Evolutionary conservation across 1,140 invertebrate species (phyloP).

Genomic region (Drosophila equinoxialis): DNA sequence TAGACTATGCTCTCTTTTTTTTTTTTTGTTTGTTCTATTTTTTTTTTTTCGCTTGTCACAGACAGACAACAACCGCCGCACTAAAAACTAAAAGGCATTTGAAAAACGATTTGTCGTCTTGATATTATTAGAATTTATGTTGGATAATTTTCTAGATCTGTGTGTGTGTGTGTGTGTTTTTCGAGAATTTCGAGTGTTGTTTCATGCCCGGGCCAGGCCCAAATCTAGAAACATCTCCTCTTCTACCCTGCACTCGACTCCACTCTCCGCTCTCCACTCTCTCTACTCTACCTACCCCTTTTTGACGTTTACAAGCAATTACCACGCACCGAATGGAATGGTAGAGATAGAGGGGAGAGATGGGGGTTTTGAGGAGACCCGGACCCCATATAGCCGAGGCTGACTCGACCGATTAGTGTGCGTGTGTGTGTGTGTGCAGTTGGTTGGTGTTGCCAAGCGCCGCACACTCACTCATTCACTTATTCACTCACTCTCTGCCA

Average conservation of each 20-base stretch:
- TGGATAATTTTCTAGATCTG: slow-evolving; percentile 29
- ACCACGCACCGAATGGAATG: slow-evolving; percentile 40
- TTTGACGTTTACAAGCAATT: slow-evolving; percentile 37
- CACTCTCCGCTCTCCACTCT: no score
- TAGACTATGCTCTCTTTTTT: slow-evolving; percentile 52
- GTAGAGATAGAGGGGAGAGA: no score
- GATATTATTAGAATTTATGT: slow-evolving; percentile 68
- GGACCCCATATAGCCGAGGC: slow-evolving; percentile 37
- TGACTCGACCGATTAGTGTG: slow-evolving; percentile 60
- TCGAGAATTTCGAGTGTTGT: not conserved
- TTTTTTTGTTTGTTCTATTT: slow-evolving; percentile 31
- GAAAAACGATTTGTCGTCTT: slow-evolving; percentile 62
- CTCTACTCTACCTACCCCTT: not conserved
- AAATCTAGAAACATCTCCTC: slow-evolving; percentile 3
- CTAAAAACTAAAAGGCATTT: slow-evolving; percentile 38
- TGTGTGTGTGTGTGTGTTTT: not conserved
- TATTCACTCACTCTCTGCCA: slow-evolving; percentile 1
- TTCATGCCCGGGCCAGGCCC: not conserved
- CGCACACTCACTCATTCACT: slow-evolving; percentile 11
- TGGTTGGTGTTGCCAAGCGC: slow-evolving; percentile 27
- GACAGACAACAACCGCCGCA: slow-evolving; percentile 39
- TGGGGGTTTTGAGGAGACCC: not conserved
- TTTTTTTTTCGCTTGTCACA: slow-evolving; percentile 42
- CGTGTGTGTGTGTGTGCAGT: slow-evolving; percentile 29
- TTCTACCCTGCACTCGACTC: not conserved